Conservation (phyloP, 2,113 vertebrate genomes). For the Vanacampus margaritifer region DNA sequence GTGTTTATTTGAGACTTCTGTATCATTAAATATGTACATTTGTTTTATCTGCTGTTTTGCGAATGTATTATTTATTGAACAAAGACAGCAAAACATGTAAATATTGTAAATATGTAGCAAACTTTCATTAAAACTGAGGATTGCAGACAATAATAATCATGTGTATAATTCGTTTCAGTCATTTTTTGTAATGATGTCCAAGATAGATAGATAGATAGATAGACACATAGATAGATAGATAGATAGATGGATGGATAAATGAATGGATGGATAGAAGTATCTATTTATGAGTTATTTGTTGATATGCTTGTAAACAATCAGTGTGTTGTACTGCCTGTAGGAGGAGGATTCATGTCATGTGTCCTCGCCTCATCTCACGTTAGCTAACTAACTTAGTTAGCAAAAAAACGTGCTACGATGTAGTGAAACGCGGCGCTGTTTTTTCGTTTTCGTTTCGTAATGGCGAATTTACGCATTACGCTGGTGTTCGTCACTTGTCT, state of each 20-base stretch:
- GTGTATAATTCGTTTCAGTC: not conserved
- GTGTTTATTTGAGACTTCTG: too few relatives aligned
- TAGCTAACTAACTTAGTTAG: constrained; percentile 11
- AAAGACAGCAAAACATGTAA: not conserved
- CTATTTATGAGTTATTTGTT: not conserved
- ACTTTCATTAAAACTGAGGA: not conserved
- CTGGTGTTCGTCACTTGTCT: constrained; percentile 33
- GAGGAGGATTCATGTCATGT: constrained; percentile 20
- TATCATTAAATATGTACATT: not conserved
- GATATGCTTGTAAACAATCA: not conserved
- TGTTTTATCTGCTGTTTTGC: not conserved
- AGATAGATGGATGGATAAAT: not conserved
- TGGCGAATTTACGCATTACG: constrained; percentile 51
- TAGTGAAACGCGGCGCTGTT: constrained; percentile 31
- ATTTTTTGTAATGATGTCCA: not conserved
- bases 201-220: not conserved
- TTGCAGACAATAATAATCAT: not conserved
- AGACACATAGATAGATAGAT: not conserved
- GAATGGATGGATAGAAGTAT: not conserved
- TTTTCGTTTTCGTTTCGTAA: constrained; percentile 26
- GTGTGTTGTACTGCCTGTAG: not conserved
- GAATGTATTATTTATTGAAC: not conserved
- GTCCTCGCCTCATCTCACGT: constrained; percentile 32
- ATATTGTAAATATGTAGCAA: constrained; percentile 11
- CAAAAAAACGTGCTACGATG: constrained; percentile 27